Evolutionary conservation across 2,797 vertebrate species (phyloP).

Genomic region (Haliaeetus vocifer): DNA sequence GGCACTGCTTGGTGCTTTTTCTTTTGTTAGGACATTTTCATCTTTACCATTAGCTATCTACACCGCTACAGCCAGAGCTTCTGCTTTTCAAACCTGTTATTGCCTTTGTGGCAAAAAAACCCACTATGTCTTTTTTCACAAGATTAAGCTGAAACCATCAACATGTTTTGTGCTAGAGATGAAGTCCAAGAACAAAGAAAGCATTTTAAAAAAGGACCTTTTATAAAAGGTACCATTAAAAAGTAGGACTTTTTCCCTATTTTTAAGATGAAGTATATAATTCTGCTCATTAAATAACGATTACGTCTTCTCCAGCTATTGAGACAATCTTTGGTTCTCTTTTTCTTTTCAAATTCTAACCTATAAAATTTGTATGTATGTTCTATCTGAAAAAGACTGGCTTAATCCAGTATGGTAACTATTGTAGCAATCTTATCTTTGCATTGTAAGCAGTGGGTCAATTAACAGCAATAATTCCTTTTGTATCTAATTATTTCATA

Average conservation of each 20-base stretch:
- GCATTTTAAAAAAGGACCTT: background rate
- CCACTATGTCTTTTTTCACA: background rate
- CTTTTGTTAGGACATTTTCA: background rate
- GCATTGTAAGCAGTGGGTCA: background rate
- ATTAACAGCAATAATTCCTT: background rate
- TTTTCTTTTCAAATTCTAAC: background rate
- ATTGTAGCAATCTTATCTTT: background rate
- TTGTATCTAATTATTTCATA: background rate
- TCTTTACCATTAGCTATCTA: background rate
- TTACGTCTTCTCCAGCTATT: background rate
- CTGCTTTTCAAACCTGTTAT: background rate
- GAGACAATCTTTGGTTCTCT: background rate
- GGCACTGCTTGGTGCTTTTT: background rate
- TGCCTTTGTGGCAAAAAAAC: background rate
- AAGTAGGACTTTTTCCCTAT: background rate
- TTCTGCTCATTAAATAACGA: background rate
- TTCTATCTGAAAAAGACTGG: background rate
- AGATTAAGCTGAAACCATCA: background rate
- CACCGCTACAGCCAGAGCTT: background rate
- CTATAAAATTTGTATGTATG: background rate
- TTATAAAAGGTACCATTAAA: background rate
- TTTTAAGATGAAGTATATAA: background rate
- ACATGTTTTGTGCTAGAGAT: background rate
- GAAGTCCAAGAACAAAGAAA: background rate
- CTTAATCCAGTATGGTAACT: background rate